Evolutionary conservation across 2,113 vertebrate species (phyloP).

Genomic region (Macrotus californicus): DNA sequence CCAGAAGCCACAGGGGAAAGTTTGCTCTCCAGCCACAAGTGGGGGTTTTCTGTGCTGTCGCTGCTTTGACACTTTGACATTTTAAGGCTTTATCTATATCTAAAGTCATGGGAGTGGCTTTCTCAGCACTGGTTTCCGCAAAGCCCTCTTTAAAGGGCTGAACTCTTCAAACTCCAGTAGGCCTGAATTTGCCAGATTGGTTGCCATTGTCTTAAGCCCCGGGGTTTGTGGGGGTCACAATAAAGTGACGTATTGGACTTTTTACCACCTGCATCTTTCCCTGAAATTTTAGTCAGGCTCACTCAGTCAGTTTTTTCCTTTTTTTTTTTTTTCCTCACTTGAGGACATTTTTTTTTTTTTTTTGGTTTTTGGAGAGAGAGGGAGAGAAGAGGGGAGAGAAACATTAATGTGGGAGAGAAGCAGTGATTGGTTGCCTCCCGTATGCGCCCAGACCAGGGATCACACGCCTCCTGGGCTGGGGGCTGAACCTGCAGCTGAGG

Average conservation of each 20-base stretch:
- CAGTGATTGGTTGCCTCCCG: no score
- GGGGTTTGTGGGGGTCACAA: neutral
- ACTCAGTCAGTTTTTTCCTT: neutral
- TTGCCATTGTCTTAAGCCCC: neutral
- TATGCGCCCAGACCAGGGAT: no score
- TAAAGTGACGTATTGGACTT: neutral
- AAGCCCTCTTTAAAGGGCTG: neutral
- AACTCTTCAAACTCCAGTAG: neutral
- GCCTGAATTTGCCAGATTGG: neutral
- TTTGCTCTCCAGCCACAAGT: no score
- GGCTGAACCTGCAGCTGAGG: no score
- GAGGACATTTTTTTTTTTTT: no score
- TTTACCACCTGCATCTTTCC: neutral
- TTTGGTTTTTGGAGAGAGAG: no score
- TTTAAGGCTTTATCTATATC: neutral
- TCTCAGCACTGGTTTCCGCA: neutral
- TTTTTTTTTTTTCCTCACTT: no score
- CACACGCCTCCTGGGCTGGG: no score
- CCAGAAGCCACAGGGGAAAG: neutral
- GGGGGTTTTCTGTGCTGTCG: neutral
- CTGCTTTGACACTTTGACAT: neutral
- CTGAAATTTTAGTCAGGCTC: neutral
- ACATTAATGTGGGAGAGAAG: no score
- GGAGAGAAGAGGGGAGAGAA: no score
- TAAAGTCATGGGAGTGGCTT: neutral